These are phyloP conservation scores for Solea senegalensis DNA, from an alignment of 2,113 vertebrate species.

Conservation along the genomic window DNA sequence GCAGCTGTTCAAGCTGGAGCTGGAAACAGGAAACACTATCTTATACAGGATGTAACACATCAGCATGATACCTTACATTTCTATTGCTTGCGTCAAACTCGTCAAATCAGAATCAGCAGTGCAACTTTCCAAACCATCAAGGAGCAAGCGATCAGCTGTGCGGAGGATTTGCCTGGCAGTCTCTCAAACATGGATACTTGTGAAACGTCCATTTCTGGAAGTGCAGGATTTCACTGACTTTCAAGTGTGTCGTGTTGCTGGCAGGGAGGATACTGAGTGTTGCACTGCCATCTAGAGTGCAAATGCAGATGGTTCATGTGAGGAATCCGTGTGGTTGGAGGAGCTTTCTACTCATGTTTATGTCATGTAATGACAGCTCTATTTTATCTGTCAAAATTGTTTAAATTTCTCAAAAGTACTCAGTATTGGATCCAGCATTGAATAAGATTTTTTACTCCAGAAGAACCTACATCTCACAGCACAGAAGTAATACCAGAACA, in stretches of 20 bases:
- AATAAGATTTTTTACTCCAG: not conserved
- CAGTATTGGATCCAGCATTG: too few species aligned
- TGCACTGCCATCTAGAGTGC: conserved; percentile 77
- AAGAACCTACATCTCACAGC: conserved; percentile 15
- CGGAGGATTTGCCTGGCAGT: conserved; percentile 67
- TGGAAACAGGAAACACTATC: conserved; percentile 1
- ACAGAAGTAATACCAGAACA: conserved; percentile 44
- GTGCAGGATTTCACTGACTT: conserved; percentile 42
- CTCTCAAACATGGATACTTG: conserved; percentile 60
- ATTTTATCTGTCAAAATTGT: too few species aligned
- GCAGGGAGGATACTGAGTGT: conserved; percentile 42
- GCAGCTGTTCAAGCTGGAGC: not conserved
- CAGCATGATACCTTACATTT: conserved; percentile 14
- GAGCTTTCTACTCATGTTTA: not conserved
- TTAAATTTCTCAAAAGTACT: too few species aligned
- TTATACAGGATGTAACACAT: not conserved
- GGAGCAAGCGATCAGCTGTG: conserved; percentile 65
- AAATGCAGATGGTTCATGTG: not conserved
- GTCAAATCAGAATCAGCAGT: conserved; percentile 47
- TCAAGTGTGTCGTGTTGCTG: not conserved
- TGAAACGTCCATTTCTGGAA: conserved; percentile 52
- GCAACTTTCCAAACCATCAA: conserved; percentile 66
- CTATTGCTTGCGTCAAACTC: conserved; percentile 32
- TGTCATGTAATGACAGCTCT: not conserved
- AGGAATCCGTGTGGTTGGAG: not conserved